Evolutionary conservation across 2,888 invertebrate species (phyloP).

Genomic region (Ommatoiulus sabulosus): DNA sequence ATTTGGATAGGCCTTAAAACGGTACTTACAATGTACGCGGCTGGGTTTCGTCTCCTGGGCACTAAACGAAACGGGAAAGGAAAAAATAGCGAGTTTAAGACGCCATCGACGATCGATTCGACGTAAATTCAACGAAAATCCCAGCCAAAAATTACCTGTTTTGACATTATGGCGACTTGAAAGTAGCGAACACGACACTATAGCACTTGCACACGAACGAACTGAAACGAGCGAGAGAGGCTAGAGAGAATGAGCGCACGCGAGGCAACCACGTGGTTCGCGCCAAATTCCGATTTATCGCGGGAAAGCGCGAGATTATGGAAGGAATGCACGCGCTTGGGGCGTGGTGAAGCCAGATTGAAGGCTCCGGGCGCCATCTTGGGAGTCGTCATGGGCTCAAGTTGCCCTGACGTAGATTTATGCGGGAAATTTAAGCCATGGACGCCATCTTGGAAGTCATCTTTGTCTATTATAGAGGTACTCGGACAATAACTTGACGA

Average conservation of each 20-base stretch:
- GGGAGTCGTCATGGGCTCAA: too few relatives aligned
- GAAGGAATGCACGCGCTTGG: too few relatives aligned
- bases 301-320: neutral
- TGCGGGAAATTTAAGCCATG: too few relatives aligned
- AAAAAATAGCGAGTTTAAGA: conserved; percentile 29
- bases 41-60: conserved; percentile 89
- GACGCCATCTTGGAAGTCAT: too few relatives aligned
- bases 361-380: too few relatives aligned
- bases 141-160: conserved; percentile 52
- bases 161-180: conserved; percentile 58
- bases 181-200: neutral
- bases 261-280: neutral
- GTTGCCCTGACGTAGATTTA: too few relatives aligned
- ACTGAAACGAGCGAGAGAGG: neutral
- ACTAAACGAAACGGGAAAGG: conserved; percentile 57
- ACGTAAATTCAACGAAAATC: neutral
- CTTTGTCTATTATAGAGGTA: too few relatives aligned
- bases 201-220: neutral
- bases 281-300: neutral
- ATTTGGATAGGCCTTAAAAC: neutral
- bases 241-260: neutral
- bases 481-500: too few relatives aligned
- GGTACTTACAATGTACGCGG: conserved; percentile 79
- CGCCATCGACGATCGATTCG: neutral
- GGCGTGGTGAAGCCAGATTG: too few relatives aligned